phyloP scores from a whole-genome alignment of 2,113 vertebrate species.

The Psilopogon haemacephalus region DNA sequence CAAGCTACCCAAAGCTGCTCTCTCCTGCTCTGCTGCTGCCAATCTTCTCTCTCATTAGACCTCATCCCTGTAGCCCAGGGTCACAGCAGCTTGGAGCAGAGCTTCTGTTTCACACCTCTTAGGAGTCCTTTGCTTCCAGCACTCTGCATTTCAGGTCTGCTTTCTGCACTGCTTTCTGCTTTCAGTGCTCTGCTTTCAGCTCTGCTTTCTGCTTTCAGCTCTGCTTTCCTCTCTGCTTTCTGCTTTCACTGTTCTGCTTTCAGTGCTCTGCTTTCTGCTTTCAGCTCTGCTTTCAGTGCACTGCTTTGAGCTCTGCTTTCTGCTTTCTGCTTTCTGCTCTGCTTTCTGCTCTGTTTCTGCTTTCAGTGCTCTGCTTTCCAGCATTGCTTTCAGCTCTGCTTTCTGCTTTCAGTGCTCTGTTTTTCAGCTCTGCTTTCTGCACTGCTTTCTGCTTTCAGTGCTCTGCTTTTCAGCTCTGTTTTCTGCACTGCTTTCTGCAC shows the following conservation, averaged over 20 bases:
- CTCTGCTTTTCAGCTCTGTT: neutral
- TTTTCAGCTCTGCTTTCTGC: neutral
- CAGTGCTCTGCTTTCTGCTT: neutral
- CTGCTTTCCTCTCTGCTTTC: too few relatives aligned
- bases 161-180: too few relatives aligned
- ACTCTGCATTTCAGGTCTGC: neutral
- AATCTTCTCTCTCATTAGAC: neutral
- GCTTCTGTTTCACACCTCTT: neutral
- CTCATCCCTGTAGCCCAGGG: neutral
- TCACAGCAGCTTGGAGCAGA: neutral
- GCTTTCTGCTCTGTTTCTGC: neutral
- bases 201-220: neutral
- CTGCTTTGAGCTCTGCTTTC: too few relatives aligned
- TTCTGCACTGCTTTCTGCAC: too few relatives aligned
- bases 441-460: neutral
- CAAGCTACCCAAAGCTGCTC: neutral
- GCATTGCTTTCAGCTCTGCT: too few relatives aligned
- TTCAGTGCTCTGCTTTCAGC: neutral
- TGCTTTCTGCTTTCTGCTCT: neutral
- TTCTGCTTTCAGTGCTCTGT: neutral
- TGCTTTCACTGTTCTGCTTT: too few relatives aligned
- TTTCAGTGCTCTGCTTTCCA: neutral
- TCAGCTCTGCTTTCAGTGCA: neutral
- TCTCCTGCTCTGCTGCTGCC: neutral
- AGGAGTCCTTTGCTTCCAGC: fast-evolving